phyloP scores from a whole-genome alignment of 2,888 invertebrate genomes.

The Trissolcus brochymenae region DNA sequence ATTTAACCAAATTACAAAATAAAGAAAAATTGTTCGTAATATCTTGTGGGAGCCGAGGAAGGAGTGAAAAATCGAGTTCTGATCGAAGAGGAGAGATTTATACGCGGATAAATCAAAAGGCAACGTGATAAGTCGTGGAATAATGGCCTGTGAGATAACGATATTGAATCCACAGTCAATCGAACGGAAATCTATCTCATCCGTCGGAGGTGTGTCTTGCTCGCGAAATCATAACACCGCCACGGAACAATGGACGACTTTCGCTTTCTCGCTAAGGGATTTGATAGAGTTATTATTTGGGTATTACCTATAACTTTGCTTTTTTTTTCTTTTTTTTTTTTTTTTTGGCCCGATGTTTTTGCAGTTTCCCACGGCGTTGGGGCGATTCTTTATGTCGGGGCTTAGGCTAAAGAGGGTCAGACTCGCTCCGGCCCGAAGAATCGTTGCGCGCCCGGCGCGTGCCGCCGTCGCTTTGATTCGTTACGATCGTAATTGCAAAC shows the following conservation, averaged over 20 bases:
- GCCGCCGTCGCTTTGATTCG: conserved; percentile 66
- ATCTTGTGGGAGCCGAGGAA: conserved; percentile 9
- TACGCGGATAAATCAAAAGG: conserved; percentile 63
- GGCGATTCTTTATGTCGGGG: conserved; percentile 61
- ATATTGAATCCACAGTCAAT: conserved; percentile 58
- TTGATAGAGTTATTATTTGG: conserved; percentile 35
- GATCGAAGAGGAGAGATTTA: conserved; percentile 46
- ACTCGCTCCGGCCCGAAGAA: conserved; percentile 62
- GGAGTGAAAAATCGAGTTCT: conserved; percentile 46
- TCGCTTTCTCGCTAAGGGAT: conserved; percentile 22
- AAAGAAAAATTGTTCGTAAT: neutral
- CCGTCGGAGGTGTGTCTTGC: conserved; percentile 27
- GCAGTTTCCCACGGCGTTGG: conserved; percentile 70
- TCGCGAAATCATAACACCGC: conserved; percentile 29
- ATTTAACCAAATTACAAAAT: conserved; percentile 16
- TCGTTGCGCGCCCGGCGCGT: conserved; percentile 66
- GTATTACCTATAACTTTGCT: conserved; percentile 10
- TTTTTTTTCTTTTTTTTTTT: conserved; percentile 20
- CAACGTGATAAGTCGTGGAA: conserved; percentile 64
- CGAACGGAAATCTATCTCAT: conserved; percentile 54
- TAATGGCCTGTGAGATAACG: conserved; percentile 66
- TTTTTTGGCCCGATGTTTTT: conserved; percentile 44
- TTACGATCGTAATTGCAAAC: conserved; percentile 71
- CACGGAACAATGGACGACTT: conserved; percentile 21
- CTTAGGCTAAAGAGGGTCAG: conserved; percentile 61